Evolutionary conservation across 2,888 invertebrate species (phyloP).

Genomic region (Labia minor): DNA sequence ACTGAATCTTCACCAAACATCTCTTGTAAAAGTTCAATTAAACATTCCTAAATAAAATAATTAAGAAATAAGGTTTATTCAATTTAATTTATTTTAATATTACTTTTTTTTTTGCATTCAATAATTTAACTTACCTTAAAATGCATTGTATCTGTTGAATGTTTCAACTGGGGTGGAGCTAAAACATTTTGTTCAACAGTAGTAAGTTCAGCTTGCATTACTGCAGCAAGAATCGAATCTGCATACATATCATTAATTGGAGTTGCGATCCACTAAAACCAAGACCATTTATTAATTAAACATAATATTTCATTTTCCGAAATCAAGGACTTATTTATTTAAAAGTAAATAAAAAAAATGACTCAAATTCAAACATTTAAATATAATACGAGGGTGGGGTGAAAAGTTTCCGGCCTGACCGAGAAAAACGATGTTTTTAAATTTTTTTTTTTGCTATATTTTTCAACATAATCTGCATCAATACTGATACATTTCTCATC

Average conservation of each 20-base stretch:
- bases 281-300: constrained; percentile 25
- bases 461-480: no score
- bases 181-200: constrained; percentile 37
- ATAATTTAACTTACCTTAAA: constrained; percentile 54
- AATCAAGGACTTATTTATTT: neutral
- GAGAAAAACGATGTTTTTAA: no score
- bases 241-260: constrained; percentile 98
- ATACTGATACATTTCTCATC: no score
- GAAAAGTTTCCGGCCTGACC: no score
- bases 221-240: constrained; percentile 81
- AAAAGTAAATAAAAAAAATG: neutral
- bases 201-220: constrained; percentile 67
- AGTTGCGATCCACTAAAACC: constrained; percentile 72
- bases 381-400: no score
- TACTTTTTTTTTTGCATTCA: no score
- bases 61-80: constrained; percentile 19
- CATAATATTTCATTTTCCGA: constrained; percentile 19
- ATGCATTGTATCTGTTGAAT: constrained; percentile 68
- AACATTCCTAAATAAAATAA: constrained; percentile 52
- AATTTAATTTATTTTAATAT: constrained; percentile 2
- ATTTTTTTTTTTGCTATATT: no score
- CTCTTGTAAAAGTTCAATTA: constrained; percentile 81
- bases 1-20: constrained; percentile 93
- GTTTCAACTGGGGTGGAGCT: constrained; percentile 46
- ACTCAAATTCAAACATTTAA: no score